Base-by-base conservation (phyloP, 2,113 vertebrate species). In the Pelecanoides urinatrix region DNA sequence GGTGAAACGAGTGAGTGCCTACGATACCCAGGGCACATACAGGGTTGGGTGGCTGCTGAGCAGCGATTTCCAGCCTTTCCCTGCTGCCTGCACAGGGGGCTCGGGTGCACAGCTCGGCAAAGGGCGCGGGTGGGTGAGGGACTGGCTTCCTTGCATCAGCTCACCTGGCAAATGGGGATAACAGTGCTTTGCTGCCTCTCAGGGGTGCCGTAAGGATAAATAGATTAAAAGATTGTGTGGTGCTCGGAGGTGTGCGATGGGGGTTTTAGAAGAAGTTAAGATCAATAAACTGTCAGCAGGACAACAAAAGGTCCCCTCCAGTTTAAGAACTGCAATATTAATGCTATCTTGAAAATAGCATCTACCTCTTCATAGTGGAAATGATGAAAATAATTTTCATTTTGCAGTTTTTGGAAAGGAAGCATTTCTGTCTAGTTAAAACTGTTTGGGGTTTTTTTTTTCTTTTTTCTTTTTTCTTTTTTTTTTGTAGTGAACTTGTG, bases 51-150 rank as follows among this genome's bases (percentile, higher is more conserved):
- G 17, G 25, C 13, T 44, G 53, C 59, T 40, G 9, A 65, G 25
- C 32, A 72, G 27, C 36, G 15, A 2, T 16, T 16, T 50, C n/a
- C 42, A 78, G 32, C 10, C 76, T 49, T 55, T 59, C 30, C 6
- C 34, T 44, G 10, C 29, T 30, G n/a, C 40, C 32, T 32, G 40
- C 4, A 4, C 26, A 0, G 2, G 12, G 50, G 5, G 8, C 20
- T 53, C 0, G 2, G 12, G 13, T 25, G 10, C 23, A 40, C 16
- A n/a, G 30, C 8, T 30, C 0, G 1, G 38, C 26, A 65, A 81
- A 52, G 16, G 36, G 42, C 0, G 0, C 1, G 1, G n/a, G 12
- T 0, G 5, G n/a, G 26, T 0, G 2, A 50, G 34, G 32, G 47
- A 26, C 55, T 34, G 25, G 9, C 32, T 86, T 56, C n/a, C 36